A percentile compares a stretch with the other conserved stretches of the same genome.
These are phyloP conservation scores for Tichodroma muraria DNA, from an alignment of 2,113 vertebrate species.

Conservation along the genomic window DNA sequence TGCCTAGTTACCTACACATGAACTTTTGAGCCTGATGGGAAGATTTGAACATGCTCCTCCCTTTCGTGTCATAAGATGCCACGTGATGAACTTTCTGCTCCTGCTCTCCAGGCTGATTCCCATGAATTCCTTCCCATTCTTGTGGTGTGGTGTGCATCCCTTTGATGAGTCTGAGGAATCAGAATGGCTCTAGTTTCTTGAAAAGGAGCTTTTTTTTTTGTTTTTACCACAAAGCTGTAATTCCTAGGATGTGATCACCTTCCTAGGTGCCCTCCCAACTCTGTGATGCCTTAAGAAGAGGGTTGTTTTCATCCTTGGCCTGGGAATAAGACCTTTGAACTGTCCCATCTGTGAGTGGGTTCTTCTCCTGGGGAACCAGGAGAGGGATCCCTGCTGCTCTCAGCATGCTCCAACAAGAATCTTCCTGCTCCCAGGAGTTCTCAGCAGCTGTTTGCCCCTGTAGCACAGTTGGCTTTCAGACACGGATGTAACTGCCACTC, in stretches of 20 bases:
- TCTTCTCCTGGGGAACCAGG: not conserved
- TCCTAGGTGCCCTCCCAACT: not conserved
- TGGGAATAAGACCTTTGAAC: not conserved
- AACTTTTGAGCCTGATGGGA: not conserved
- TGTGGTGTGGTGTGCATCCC: not conserved
- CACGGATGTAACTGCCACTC: not conserved
- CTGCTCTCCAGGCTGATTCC: not conserved
- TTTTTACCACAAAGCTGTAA: not conserved
- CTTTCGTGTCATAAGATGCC: not conserved
- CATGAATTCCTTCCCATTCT: not conserved
- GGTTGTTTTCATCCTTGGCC: not conserved
- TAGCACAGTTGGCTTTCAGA: not conserved
- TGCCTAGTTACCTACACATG: not conserved
- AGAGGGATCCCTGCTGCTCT: not conserved
- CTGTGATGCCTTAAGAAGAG: not conserved
- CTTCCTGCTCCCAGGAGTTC: not conserved
- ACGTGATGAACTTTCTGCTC: not conserved
- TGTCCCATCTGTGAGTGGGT: accelerated
- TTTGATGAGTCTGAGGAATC: not conserved
- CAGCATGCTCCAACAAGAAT: not conserved
- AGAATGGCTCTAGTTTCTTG: not conserved
- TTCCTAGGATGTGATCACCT: not conserved
- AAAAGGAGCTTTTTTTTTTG: not conserved
- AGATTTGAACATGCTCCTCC: not conserved
- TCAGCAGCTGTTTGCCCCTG: not conserved